A percentile compares a stretch with the other conserved stretches of the same genome.
Evolutionary conservation across 2,113 vertebrate genomes (phyloP).

Genomic region (Xenus cinereus): DNA sequence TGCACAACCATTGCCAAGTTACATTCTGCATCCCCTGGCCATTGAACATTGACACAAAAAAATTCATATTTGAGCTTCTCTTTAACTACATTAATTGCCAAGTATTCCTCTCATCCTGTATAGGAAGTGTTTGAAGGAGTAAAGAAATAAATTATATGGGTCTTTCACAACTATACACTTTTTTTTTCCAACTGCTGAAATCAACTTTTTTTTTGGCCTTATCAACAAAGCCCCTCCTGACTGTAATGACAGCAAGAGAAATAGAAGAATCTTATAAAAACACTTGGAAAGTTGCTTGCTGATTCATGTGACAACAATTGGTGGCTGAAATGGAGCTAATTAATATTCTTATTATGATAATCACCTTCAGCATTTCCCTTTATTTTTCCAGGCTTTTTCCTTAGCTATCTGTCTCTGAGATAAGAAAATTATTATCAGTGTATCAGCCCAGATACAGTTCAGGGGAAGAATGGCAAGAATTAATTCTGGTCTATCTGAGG

Average conservation of each 20-base stretch:
- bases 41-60: not conserved
- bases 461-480: slow-evolving; percentile 44
- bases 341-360: slow-evolving; percentile 57
- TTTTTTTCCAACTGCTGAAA: not conserved
- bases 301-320: not conserved
- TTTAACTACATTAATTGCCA: not conserved
- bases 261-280: not conserved
- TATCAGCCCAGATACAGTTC: slow-evolving; percentile 49
- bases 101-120: not conserved
- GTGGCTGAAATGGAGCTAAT: slow-evolving; percentile 36
- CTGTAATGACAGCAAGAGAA: not conserved
- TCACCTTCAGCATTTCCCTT: slow-evolving; percentile 38
- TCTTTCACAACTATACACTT: not conserved
- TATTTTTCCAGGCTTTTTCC: slow-evolving; percentile 2
- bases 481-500: slow-evolving; percentile 27
- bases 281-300: not conserved
- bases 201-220: not conserved
- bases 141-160: not conserved
- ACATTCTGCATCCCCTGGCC: accelerated
- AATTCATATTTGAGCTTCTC: not conserved
- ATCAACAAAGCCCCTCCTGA: not conserved
- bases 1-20: not conserved
- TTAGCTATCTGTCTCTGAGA: slow-evolving; percentile 2
- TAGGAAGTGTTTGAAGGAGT: not conserved
- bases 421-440: slow-evolving; percentile 44